Conservation (phyloP, 2,888 invertebrate species). For the Andricus curvator region DNA sequence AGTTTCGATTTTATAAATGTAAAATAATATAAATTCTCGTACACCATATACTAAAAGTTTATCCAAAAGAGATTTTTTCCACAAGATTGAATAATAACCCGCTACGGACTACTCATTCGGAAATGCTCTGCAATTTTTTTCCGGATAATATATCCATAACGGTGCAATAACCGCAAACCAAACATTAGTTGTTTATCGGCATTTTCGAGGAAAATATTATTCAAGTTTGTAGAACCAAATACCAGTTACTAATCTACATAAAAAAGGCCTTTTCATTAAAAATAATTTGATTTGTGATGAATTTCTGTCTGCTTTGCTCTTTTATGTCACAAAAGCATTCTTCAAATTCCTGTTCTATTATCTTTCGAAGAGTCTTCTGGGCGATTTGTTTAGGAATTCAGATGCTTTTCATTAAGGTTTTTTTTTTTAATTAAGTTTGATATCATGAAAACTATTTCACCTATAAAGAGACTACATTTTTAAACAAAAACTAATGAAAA, state of each 20-base stretch:
- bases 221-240: background rate
- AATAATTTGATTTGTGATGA: background rate
- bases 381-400: background rate
- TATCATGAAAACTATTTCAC: background rate
- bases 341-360: background rate
- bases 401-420: background rate
- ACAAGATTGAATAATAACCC: conserved; percentile 23
- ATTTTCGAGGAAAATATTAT: background rate
- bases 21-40: too few species aligned
- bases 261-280: background rate
- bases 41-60: background rate
- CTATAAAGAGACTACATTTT: too few species aligned
- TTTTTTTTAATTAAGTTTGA: background rate
- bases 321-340: background rate
- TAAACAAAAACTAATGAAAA: too few species aligned
- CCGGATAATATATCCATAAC: conserved; percentile 25
- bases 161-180: conserved; percentile 21
- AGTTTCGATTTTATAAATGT: too few species aligned
- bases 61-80: conserved; percentile 18
- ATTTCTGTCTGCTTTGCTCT: background rate
- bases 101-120: conserved; percentile 9
- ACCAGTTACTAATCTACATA: too few species aligned
- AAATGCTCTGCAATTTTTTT: conserved; percentile 31
- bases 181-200: background rate
- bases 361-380: background rate